phyloP scores from a whole-genome alignment of 2,797 vertebrate genomes.

The Pelodytes ibericus region DNA sequence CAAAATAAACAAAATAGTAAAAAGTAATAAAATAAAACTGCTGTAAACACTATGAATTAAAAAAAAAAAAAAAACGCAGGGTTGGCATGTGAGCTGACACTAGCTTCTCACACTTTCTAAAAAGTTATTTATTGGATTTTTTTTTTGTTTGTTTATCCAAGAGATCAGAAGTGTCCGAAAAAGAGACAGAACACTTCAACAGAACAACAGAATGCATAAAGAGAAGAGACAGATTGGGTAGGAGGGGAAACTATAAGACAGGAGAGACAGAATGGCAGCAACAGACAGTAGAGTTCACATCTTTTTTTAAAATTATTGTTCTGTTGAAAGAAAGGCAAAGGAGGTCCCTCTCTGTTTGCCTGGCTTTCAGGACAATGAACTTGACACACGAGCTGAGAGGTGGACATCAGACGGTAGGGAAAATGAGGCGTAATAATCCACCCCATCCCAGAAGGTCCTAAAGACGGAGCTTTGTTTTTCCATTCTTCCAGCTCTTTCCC shows the following conservation, averaged over 20 bases:
- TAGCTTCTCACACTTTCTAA: neutral
- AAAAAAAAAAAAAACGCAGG: too few species aligned
- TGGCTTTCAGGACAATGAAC: slow-evolving; percentile 56
- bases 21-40: too few species aligned
- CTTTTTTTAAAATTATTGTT: slow-evolving; percentile 40
- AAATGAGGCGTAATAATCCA: slow-evolving; percentile 35
- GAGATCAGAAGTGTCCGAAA: neutral
- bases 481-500: slow-evolving; percentile 35
- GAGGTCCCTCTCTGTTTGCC: neutral
- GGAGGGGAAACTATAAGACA: slow-evolving; percentile 26
- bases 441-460: slow-evolving; percentile 16
- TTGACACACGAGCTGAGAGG: slow-evolving; percentile 26
- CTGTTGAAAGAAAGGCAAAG: neutral
- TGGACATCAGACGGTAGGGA: slow-evolving; percentile 14
- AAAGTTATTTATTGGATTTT: neutral
- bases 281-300: slow-evolving; percentile 10
- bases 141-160: neutral
- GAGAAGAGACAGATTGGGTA: slow-evolving; percentile 35
- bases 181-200: neutral
- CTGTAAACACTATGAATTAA: too few species aligned
- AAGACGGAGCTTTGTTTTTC: slow-evolving; percentile 34
- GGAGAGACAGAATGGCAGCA: neutral
- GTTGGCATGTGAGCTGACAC: too few species aligned
- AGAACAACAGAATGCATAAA: slow-evolving; percentile 8
- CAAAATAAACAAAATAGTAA: too few species aligned